Percentiles rank a stretch among this genome's conserved stretches.
Conservation (phyloP, 2,113 vertebrate genomes). For the Megaptera novaeangliae region DNA sequence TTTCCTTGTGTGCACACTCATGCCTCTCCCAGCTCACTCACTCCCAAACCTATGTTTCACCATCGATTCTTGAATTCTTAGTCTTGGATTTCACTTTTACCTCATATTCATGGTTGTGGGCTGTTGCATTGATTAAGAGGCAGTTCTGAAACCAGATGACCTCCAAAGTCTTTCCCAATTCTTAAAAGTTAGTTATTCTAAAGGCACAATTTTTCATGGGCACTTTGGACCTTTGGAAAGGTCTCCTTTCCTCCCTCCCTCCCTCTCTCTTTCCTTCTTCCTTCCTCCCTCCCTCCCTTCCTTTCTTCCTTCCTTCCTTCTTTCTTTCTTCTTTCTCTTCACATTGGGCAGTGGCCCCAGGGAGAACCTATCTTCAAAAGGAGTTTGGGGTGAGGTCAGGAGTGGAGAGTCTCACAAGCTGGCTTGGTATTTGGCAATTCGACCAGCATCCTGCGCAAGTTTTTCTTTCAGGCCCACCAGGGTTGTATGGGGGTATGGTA, state of each 20-base stretch:
- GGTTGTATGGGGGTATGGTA: background rate
- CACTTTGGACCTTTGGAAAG: background rate
- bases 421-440: background rate
- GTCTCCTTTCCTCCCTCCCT: too few species aligned
- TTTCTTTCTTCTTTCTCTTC: background rate
- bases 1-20: background rate
- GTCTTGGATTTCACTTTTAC: background rate
- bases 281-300: fast-evolving
- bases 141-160: background rate
- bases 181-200: background rate
- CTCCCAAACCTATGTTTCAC: background rate
- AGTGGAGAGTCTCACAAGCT: background rate
- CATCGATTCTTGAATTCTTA: background rate
- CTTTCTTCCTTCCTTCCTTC: fast-evolving
- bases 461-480: background rate
- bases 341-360: too few species aligned
- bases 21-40: background rate
- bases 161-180: background rate
- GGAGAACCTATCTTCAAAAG: background rate
- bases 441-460: background rate
- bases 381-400: background rate
- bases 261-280: fast-evolving
- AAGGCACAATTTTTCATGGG: background rate
- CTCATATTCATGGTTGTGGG: background rate
- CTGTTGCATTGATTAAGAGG: background rate